Percentiles rank a stretch among this genome's conserved stretches.
phyloP scores from a whole-genome alignment of 2,797 vertebrate genomes.

The Falco novaeseelandiae region DNA sequence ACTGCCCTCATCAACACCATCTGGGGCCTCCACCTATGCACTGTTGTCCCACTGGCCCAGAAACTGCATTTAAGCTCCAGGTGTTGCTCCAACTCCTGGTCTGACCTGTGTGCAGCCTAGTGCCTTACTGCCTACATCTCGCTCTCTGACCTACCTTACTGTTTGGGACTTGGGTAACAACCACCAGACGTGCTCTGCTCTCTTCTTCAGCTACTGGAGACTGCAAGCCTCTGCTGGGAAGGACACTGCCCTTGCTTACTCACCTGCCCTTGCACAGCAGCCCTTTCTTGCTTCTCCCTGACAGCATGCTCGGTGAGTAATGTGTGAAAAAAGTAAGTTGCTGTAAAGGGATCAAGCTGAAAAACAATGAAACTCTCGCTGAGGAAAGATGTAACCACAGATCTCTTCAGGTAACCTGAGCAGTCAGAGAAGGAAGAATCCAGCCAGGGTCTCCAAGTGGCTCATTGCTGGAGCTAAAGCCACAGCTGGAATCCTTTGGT shows the following conservation, averaged over 20 bases:
- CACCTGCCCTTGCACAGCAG: neutral
- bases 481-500: conserved; percentile 74
- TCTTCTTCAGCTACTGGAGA: neutral
- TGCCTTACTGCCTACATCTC: neutral
- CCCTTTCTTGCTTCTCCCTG: neutral
- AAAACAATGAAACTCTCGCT: neutral
- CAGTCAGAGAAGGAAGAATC: neutral
- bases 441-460: conserved; percentile 22
- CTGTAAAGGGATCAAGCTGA: neutral
- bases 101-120: neutral
- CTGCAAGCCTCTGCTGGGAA: neutral
- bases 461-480: conserved; percentile 80
- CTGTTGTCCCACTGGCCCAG: neutral
- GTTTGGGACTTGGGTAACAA: neutral
- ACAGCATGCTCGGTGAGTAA: neutral
- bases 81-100: neutral
- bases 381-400: neutral
- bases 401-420: neutral
- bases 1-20: neutral
- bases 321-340: neutral
- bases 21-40: accelerated
- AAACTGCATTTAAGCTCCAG: neutral
- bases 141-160: neutral
- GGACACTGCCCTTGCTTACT: neutral
- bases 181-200: neutral